These are phyloP conservation scores for Heterotilapia buettikoferi DNA, from an alignment of 2,113 vertebrate genomes.

Conservation along the genomic window DNA sequence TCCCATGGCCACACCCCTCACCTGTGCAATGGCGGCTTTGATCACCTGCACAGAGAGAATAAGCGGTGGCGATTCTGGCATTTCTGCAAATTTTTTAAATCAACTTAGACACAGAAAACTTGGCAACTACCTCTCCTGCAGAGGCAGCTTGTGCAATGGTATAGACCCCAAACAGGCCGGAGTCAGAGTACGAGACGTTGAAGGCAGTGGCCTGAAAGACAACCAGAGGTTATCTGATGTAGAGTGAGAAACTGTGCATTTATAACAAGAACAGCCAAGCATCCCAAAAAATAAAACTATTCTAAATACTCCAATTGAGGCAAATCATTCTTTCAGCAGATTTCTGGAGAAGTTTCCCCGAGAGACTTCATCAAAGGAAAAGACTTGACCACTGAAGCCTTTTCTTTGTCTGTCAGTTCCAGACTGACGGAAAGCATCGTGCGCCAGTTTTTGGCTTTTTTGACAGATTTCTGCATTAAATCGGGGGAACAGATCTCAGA, in stretches of 20 bases:
- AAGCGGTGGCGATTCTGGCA: not conserved
- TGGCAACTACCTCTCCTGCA: constrained; percentile 77
- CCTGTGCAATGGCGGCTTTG: constrained; percentile 79
- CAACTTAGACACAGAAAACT: not conserved
- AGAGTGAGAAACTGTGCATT: not conserved
- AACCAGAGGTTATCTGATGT: not conserved
- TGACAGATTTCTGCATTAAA: not conserved
- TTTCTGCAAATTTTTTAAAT: not conserved
- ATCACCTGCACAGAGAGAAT: constrained; percentile 76
- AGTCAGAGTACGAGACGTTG: constrained; percentile 86
- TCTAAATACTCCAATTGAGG: not conserved
- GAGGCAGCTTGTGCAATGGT: constrained; percentile 78
- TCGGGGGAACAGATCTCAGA: not conserved
- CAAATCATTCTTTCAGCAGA: not conserved
- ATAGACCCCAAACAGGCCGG: constrained; percentile 91
- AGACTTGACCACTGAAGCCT: not conserved
- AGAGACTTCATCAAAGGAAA: not conserved
- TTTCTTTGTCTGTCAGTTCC: not conserved
- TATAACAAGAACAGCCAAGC: not conserved
- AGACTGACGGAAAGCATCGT: not conserved
- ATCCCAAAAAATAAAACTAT: not conserved
- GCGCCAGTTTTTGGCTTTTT: not conserved
- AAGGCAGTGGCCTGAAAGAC: constrained; percentile 81
- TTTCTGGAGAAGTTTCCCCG: not conserved
- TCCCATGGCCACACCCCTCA: constrained; percentile 79